phyloP scores from a whole-genome alignment of 2,113 vertebrate genomes.

The Sigmodon hispidus region DNA sequence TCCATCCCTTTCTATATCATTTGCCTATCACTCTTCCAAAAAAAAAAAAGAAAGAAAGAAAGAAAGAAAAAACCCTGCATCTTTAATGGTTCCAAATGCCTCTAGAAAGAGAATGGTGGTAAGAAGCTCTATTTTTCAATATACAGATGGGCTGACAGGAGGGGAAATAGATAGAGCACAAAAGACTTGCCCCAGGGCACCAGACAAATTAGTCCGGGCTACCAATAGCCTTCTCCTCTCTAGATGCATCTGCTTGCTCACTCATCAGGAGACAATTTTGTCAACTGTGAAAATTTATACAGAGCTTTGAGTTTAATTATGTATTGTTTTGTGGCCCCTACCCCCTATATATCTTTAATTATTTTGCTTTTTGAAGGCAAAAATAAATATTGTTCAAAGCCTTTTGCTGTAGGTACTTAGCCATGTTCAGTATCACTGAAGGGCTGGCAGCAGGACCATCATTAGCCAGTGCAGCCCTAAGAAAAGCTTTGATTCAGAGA shows the following conservation, averaged over 20 bases:
- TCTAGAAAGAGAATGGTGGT: not conserved
- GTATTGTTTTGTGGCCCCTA: not conserved
- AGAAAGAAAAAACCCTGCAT: no score
- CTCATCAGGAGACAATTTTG: not conserved
- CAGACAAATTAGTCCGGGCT: not conserved
- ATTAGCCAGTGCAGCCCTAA: not conserved
- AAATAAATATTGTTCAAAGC: constrained; percentile 25
- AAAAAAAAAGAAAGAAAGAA: no score
- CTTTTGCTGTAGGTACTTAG: not conserved
- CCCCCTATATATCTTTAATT: constrained; percentile 10
- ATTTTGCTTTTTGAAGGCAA: constrained; percentile 44
- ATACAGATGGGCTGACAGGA: not conserved
- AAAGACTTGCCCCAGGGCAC: not conserved
- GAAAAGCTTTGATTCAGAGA: constrained; percentile 20
- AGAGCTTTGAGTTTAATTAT: not conserved
- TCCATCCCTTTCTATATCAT: not conserved
- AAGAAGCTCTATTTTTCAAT: not conserved
- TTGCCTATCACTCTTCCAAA: constrained; percentile 35
- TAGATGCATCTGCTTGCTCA: not conserved
- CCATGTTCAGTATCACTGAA: not conserved
- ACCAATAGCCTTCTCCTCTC: not conserved
- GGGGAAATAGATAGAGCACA: not conserved
- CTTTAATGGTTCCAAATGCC: not conserved
- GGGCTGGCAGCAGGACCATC: not conserved
- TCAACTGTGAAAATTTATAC: not conserved